phyloP scores from a whole-genome alignment of 2,113 vertebrate species.

The Cebidichthys violaceus region DNA sequence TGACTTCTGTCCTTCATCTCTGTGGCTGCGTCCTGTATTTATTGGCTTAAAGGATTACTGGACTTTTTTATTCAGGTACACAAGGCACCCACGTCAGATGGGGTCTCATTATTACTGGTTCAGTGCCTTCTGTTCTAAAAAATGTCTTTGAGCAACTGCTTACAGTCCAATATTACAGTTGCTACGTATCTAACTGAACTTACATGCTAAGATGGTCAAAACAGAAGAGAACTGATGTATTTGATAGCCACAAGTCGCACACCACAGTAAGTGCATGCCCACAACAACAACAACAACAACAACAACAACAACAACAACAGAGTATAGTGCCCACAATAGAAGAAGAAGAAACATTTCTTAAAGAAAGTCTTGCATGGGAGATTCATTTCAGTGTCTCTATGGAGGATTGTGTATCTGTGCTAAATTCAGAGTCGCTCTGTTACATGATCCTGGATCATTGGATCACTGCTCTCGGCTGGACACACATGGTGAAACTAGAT shows the following conservation, averaged over 20 bases:
- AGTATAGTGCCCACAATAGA: not conserved
- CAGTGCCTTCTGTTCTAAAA: slow-evolving; percentile 37
- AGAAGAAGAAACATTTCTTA: not conserved
- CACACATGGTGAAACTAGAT: not conserved
- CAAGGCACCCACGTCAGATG: slow-evolving; percentile 51
- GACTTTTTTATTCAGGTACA: slow-evolving; percentile 69
- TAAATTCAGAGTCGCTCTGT: not conserved
- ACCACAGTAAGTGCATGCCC: not conserved
- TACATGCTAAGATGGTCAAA: not conserved
- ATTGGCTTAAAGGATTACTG: slow-evolving; percentile 81
- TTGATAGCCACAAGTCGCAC: not conserved
- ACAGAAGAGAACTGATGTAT: not conserved
- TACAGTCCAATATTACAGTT: slow-evolving; percentile 1
- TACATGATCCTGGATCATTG: slow-evolving; percentile 28
- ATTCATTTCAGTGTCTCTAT: not conserved
- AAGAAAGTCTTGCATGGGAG: not conserved
- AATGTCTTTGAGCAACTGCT: slow-evolving; percentile 11
- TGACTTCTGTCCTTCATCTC: slow-evolving; percentile 62
- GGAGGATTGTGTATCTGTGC: not conserved
- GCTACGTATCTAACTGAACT: not conserved
- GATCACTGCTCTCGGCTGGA: slow-evolving; percentile 2
- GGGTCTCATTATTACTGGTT: slow-evolving; percentile 41
- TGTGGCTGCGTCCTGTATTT: slow-evolving; percentile 60
- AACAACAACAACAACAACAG: not conserved
- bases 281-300: not conserved